Base-by-base conservation (phyloP, 1,140 invertebrate species). In the Protaetia brevitarsis region DNA sequence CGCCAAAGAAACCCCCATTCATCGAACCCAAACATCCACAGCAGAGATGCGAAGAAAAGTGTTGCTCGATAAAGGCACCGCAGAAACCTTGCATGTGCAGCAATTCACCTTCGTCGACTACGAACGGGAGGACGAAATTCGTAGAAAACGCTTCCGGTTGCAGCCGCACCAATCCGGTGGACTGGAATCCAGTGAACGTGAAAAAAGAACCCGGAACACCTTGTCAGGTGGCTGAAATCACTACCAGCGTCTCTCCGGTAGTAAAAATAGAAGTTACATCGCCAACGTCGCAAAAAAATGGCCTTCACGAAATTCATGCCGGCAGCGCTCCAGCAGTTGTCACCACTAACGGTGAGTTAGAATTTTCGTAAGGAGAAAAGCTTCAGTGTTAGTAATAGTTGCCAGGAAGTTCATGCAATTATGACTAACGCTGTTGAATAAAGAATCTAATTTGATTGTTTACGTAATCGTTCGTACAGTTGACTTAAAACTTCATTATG, bases 181-280 rank as follows among this genome's bases (percentile, higher is more conserved):
- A 83, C 11, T 85, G 84, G 83, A 73, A 64, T 51, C 69, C 71
- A 16, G 71, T 82, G 28, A 79, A 81, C 67, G 82, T 87, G 6
- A 87, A 86, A 73, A 82, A 85, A 36, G 85, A 87, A 74, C 85
- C 85, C 10, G 72, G 81, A 51, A 79, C 79, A 37, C 82, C 82
- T 13, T 87, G 85, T 72, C 86, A 87, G 78, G 85, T 87, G 59
- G 85, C 85, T 60, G 86, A 87, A 73, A 83, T 87, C n/a, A 84
- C 84, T 10, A 86, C 85, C 26, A 86, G 85, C 62, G 82, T 83
- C 67, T 81, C 84, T 65, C 79, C 83, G 64, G 69, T 81, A 31
- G 77, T 83, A 23, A 83, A 83, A 73, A 73, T 82, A 6, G 82
- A 83, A 74, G 74, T 81, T 2, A 77, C 80, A 3, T 82, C 81